Percentiles rank a stretch among this genome's conserved stretches.
Evolutionary conservation across 2,888 invertebrate genomes (phyloP).

Genomic region (Cheilosia vulpina): DNA sequence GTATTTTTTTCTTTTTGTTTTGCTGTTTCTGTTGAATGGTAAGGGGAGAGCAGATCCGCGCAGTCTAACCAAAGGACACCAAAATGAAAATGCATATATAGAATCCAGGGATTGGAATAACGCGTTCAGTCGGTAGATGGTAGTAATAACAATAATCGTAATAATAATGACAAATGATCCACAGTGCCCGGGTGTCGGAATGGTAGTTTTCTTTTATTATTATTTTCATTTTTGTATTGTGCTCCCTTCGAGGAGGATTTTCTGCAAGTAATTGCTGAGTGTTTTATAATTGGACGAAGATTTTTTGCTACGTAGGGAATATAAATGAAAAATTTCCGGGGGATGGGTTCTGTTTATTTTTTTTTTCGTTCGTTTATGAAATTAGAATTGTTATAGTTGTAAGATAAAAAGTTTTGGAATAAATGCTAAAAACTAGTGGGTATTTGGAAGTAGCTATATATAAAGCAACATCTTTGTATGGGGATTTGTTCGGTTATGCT

Average conservation of each 20-base stretch:
- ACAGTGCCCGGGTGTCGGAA: constrained; percentile 63
- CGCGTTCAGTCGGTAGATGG: constrained; percentile 65
- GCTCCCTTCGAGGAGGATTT: constrained; percentile 48
- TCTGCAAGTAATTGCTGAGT: constrained; percentile 71
- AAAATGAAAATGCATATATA: constrained; percentile 64
- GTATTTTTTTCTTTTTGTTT: constrained; percentile 14
- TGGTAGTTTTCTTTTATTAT: constrained; percentile 68
- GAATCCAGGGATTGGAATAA: constrained; percentile 61
- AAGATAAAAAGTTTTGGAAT: background rate
- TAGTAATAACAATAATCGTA: constrained; percentile 74
- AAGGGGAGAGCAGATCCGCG: background rate
- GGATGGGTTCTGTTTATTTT: background rate
- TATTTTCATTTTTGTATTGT: constrained; percentile 67
- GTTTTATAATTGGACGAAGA: constrained; percentile 66
- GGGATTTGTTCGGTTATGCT: too few species aligned
- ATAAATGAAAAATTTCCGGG: constrained; percentile 22
- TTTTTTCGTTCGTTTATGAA: background rate
- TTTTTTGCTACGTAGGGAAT: constrained; percentile 51
- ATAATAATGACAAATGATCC: constrained; percentile 74
- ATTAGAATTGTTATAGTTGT: background rate
- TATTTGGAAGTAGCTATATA: background rate
- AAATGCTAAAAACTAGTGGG: background rate
- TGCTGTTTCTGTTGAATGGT: background rate
- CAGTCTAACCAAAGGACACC: constrained; percentile 53
- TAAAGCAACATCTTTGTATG: background rate